These are phyloP conservation scores for Montifringilla adamsi DNA, from an alignment of 2,113 vertebrate genomes.

Conservation along the genomic window DNA sequence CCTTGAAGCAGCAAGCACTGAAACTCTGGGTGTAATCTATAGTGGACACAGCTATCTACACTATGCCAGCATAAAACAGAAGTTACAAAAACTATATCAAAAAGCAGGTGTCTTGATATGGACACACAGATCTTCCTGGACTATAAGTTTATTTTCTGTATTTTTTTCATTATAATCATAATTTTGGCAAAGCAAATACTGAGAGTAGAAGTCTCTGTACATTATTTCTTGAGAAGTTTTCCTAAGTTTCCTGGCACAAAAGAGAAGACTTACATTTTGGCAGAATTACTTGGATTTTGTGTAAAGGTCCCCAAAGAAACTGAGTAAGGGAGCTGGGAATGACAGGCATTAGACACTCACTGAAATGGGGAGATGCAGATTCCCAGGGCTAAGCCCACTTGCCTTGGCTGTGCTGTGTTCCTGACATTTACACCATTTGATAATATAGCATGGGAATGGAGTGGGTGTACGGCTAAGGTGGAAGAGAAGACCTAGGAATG, in stretches of 20 bases:
- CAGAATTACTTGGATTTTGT: not conserved
- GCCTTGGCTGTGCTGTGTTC: not conserved
- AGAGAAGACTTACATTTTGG: not conserved
- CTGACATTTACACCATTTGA: not conserved
- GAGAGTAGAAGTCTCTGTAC: not conserved
- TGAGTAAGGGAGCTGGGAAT: not conserved
- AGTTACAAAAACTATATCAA: not conserved
- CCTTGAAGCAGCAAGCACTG: not conserved
- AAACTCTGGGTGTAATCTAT: not conserved
- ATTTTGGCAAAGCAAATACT: not conserved
- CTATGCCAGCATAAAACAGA: not conserved
- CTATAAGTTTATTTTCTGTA: fast-evolving
- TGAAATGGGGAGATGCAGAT: not conserved
- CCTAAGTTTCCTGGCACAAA: not conserved
- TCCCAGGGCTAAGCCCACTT: not conserved
- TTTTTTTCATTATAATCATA: not conserved
- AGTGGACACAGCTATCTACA: not conserved
- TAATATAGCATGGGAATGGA: not conserved
- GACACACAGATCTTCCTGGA: not conserved
- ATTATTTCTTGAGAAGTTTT: not conserved
- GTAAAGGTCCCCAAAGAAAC: not conserved
- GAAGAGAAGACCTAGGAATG: not conserved
- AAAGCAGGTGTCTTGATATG: not conserved
- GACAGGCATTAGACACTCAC: not conserved
- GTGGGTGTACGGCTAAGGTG: not conserved